Conservation (phyloP, 2,113 vertebrate genomes). For the Scalopus aquaticus region DNA sequence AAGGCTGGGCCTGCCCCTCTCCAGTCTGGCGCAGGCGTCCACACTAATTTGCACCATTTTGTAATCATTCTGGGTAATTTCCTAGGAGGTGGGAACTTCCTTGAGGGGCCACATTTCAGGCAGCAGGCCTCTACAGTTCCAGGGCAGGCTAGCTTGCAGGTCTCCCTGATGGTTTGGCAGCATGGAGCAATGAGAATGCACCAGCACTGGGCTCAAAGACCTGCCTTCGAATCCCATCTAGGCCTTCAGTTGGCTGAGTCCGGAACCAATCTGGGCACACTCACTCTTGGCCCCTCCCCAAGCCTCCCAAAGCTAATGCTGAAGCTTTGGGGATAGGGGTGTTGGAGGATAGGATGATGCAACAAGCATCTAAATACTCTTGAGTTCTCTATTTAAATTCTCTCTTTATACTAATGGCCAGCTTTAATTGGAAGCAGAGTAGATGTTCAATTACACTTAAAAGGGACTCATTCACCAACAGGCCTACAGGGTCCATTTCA, state of each 20-base stretch:
- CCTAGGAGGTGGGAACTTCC: background rate
- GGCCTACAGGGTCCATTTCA: background rate
- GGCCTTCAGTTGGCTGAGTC: background rate
- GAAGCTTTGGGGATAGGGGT: background rate
- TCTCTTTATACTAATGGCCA: background rate
- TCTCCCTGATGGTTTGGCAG: background rate
- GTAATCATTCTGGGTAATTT: background rate
- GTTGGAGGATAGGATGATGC: background rate
- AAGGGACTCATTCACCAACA: background rate
- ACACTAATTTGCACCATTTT: background rate
- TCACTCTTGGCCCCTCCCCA: background rate
- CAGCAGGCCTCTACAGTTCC: background rate
- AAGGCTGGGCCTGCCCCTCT: background rate
- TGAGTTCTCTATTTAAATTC: background rate
- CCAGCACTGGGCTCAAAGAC: background rate
- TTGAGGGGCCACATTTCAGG: fast-evolving
- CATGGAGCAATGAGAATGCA: fast-evolving
- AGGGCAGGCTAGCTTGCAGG: too few relatives aligned
- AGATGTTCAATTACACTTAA: background rate
- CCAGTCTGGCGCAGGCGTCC: background rate
- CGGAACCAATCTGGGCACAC: background rate
- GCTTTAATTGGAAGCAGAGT: background rate
- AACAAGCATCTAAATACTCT: background rate
- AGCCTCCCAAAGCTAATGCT: background rate
- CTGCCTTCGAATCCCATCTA: background rate